Evolutionary conservation across 2,888 invertebrate species (phyloP), one percentile per base, ranked within the genome.

Genomic region (Spodoptera picta): DNA sequence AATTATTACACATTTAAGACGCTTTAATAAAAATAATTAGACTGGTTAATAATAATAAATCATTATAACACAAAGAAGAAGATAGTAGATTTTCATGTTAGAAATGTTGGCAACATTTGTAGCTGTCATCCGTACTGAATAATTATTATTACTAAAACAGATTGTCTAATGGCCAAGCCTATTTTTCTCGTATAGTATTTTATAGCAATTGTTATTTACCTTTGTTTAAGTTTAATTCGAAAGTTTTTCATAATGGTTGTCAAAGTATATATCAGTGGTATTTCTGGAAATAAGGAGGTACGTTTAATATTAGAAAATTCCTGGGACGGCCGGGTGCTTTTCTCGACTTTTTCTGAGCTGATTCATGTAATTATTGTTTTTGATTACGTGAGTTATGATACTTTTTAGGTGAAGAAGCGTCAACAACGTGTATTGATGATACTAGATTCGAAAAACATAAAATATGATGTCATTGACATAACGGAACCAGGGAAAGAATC

Each of bases 361-460:
- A 92, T 90, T 93, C 91, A 90, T 87, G 82, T 82, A 83, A 83
- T 86, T 79, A 84, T 87, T 87, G 87, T 87, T 88, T 87, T 88
- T 84, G 86, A 89, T 90, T 92, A 91, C 91, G 89, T 92, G 90
- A 90, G 85, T 76, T 77, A 71, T 64, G 47, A 66, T 77, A 75
- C 76, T 93, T 94, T 66, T 63, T 88, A 99, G 99, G 98, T 99
- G 76, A 98, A 98, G 93, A 99, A 99, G 92, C 96, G 98, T 81
- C 99, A 99, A 90, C 98, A 98, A 89, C 96, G 98, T 75, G 98
- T 99, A 61, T 92, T 98, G 82, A 98, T 99, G 97, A 98, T 99
- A 86, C 94, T 99, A 84, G 98, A 99, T 86, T 98, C 98, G 80
- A 98, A 98, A 95, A 96, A 95, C 91, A 97, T 99, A 80, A 96